These are phyloP conservation scores for Ageneiosus marmoratus DNA, from an alignment of 2,113 vertebrate species.

Conservation along the genomic window DNA sequence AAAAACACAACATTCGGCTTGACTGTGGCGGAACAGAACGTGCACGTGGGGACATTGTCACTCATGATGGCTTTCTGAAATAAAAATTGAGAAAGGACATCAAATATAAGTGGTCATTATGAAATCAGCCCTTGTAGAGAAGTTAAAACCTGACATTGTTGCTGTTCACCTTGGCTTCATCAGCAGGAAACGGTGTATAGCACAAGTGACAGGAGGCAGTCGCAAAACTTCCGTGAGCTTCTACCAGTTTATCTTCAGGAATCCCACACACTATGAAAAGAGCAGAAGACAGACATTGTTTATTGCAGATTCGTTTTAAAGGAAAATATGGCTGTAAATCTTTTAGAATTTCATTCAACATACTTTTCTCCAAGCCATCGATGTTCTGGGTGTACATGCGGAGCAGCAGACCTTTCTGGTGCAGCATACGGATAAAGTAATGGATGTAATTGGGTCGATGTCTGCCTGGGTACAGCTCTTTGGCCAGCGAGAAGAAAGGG, in stretches of 20 bases:
- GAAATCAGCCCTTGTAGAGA: neutral
- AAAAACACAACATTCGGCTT: slow-evolving; percentile 81
- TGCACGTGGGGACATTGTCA: slow-evolving; percentile 67
- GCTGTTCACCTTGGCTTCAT: slow-evolving; percentile 72
- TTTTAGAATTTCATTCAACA: slow-evolving; percentile 40
- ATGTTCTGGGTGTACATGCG: slow-evolving; percentile 81
- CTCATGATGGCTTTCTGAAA: slow-evolving; percentile 70
- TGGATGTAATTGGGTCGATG: slow-evolving; percentile 71
- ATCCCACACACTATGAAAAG: slow-evolving; percentile 72
- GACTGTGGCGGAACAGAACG: slow-evolving; percentile 74
- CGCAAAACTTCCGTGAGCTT: slow-evolving; percentile 77
- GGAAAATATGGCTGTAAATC: neutral
- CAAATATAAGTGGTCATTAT: neutral
- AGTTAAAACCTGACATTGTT: no score
- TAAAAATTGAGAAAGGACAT: neutral
- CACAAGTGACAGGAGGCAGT: slow-evolving; percentile 79
- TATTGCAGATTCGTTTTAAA: neutral
- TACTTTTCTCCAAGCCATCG: slow-evolving; percentile 78
- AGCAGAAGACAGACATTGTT: neutral
- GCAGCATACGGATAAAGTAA: slow-evolving; percentile 71
- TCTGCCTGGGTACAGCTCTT: slow-evolving; percentile 72
- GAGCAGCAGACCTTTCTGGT: slow-evolving; percentile 77
- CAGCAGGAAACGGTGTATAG: slow-evolving; percentile 73
- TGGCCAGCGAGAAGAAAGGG: slow-evolving; percentile 75
- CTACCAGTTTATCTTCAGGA: slow-evolving; percentile 76